Evolutionary conservation across 2,797 vertebrate species (phyloP), one percentile per base, ranked within the genome.

Genomic region (Chaenodraco wilsoni): DNA sequence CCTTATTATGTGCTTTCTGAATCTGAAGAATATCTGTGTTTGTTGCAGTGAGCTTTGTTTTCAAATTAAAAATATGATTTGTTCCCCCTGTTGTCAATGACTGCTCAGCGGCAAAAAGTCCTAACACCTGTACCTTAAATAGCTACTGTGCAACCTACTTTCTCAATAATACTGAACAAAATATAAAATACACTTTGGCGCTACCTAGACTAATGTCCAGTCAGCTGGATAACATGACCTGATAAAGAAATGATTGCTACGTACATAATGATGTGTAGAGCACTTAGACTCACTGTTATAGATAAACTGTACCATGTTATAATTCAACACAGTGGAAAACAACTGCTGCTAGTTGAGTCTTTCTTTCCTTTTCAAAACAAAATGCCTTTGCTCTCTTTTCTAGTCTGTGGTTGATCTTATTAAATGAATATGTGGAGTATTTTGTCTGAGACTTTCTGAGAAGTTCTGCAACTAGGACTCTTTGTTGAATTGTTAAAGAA

Each of bases 351-450:
- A 85, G 82, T 77, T 76, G 64, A 87, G 55, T 71, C 82, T 74
- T 74, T 83, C 54, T 52, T 56, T 52, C 41, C 64, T 72, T 81
- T 79, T 84, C 65, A 46, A 81, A 87, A 87, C 83, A 83, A 88
- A 89, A 89, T 83, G 86, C 82, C 84, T 91, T 90, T 80, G 87
- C 84, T 84, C 84, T 81, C 73, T 87, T 88, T 90, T 90, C 83
- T 90, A 88, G 84, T 87, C 82, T 90, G 91, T 91, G 83, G 72
- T 88, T 88, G 82, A 85, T 88, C 92, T 93, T 86, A 93, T 91
- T 93, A 92, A 93, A 93, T 88, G 78, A 87, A 85, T 87, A 87
- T 91, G 91, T 89, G 81, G 44, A 88, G 10, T 70, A 51, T 72
- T 85, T 76, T 70, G 78, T 79, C 64, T 82, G 52, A 76, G 77